Evolutionary conservation across 1,140 invertebrate species (phyloP).

Genomic region (Camponotus floridanus): DNA sequence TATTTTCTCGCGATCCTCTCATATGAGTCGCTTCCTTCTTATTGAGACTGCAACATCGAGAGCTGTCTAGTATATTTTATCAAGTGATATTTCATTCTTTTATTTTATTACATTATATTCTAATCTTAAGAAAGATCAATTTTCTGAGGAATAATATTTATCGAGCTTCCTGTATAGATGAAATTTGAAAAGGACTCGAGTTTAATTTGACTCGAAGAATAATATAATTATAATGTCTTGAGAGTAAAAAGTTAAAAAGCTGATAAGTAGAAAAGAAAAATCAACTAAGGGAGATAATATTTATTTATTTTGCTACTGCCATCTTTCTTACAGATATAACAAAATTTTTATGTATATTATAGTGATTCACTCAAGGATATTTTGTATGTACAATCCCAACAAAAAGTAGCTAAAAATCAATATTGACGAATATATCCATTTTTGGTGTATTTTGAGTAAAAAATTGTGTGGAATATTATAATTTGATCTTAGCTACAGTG

Average conservation of each 20-base stretch:
- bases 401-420: no score
- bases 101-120: not conserved
- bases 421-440: no score
- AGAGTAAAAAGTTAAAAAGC: not conserved
- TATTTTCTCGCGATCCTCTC: slow-evolving; percentile 57
- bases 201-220: not conserved
- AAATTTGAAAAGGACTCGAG: not conserved
- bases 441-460: no score
- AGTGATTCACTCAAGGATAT: not conserved
- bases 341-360: not conserved
- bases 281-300: not conserved
- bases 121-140: not conserved
- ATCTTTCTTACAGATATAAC: not conserved
- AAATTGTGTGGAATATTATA: no score
- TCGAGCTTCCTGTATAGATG: not conserved
- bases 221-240: not conserved
- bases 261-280: not conserved
- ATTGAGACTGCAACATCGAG: slow-evolving; percentile 46
- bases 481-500: no score
- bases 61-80: slow-evolving; percentile 40
- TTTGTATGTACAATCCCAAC: no score
- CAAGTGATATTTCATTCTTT: not conserved
- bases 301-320: not conserved
- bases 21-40: slow-evolving; percentile 46
- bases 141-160: not conserved